A percentile compares a stretch with the other conserved stretches of the same genome.
These are phyloP conservation scores for Aphodius granarius DNA, from an alignment of 2,888 invertebrate genomes.

Conservation along the genomic window DNA sequence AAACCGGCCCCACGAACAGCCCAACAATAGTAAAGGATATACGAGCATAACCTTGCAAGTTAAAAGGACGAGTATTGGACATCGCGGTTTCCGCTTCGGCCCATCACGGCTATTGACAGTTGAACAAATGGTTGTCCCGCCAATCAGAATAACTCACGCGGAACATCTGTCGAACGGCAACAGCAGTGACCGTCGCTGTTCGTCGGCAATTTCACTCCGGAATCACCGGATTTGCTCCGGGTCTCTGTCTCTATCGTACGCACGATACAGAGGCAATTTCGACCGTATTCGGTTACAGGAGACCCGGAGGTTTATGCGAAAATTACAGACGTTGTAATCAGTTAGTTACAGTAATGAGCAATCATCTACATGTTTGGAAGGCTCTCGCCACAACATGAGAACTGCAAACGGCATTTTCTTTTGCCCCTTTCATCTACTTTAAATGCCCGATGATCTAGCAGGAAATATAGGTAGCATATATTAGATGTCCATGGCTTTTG, in stretches of 20 bases:
- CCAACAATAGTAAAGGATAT: neutral
- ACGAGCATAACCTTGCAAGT: neutral
- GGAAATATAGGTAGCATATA: too few species aligned
- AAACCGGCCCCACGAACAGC: neutral
- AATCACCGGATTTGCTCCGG: neutral
- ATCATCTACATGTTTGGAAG: too few species aligned
- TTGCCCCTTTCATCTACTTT: too few species aligned
- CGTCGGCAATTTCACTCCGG: neutral
- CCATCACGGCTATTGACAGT: constrained; percentile 46
- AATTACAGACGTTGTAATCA: neutral
- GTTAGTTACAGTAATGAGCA: too few species aligned
- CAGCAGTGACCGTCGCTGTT: neutral
- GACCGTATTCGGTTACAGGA: neutral
- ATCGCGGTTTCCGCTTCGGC: neutral
- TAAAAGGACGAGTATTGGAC: neutral
- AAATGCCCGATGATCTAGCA: too few species aligned
- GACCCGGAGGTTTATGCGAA: neutral
- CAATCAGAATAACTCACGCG: constrained; percentile 46
- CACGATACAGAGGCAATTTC: neutral
- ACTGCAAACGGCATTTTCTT: too few species aligned
- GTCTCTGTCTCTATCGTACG: neutral
- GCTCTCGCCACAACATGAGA: too few species aligned
- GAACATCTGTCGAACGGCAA: constrained; percentile 36
- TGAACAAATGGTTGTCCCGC: constrained; percentile 48
- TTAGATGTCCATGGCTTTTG: too few species aligned